A percentile compares a stretch with the other conserved stretches of the same genome.
These are phyloP conservation scores for Prinia subflava DNA, from an alignment of 2,113 vertebrate species.

Conservation along the genomic window DNA sequence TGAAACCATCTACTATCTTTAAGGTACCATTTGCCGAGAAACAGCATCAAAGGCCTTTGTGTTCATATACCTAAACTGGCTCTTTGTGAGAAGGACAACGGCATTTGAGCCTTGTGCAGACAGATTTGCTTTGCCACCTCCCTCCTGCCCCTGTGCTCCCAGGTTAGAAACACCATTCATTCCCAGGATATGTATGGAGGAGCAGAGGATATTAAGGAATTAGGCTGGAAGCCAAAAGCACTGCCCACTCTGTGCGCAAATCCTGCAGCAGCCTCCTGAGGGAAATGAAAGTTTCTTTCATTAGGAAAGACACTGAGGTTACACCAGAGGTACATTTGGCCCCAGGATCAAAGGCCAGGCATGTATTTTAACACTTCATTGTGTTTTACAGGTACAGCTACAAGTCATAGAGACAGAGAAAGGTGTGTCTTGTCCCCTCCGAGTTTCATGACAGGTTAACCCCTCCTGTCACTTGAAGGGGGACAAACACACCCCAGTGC, in stretches of 20 bases:
- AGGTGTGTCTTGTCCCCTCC: background rate
- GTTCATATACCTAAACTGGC: background rate
- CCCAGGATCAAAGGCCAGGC: background rate
- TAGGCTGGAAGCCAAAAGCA: background rate
- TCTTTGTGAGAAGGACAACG: background rate
- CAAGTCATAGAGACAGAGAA: background rate
- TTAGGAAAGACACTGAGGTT: background rate
- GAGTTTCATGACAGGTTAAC: background rate
- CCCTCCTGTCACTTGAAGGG: background rate
- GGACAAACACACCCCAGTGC: background rate
- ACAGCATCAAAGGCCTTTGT: constrained; percentile 19
- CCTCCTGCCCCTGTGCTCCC: background rate
- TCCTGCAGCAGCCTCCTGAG: background rate
- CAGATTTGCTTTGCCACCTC: background rate
- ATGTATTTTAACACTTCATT: background rate
- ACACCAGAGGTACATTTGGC: background rate
- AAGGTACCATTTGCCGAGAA: background rate
- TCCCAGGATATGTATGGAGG: background rate
- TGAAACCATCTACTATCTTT: background rate
- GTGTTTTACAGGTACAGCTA: background rate
- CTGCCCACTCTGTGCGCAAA: background rate
- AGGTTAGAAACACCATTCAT: background rate
- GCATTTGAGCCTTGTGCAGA: background rate
- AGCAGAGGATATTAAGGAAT: background rate
- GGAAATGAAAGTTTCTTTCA: background rate